phyloP scores from a whole-genome alignment of 2,113 vertebrate species.

The Ptilonorhynchus violaceus region DNA sequence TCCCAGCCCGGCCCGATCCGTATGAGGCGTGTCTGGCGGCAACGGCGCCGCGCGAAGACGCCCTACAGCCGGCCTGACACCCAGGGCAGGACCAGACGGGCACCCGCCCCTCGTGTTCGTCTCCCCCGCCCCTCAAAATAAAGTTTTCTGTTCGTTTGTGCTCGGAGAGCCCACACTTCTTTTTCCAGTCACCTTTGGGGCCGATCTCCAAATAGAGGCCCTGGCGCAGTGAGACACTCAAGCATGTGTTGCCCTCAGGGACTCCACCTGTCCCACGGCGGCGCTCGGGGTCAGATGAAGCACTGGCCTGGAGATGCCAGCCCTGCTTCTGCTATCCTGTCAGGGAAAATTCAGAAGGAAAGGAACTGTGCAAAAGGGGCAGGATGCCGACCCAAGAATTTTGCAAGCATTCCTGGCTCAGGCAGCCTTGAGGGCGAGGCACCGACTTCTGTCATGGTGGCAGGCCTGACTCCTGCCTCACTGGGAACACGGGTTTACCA shows the following conservation, averaged over 20 bases:
- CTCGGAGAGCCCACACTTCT: neutral
- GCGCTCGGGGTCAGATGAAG: neutral
- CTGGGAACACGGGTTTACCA: neutral
- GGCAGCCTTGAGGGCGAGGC: neutral
- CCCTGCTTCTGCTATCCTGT: neutral
- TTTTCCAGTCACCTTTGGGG: neutral
- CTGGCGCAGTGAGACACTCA: neutral
- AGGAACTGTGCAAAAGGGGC: neutral
- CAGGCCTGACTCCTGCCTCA: neutral
- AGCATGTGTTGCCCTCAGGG: no score
- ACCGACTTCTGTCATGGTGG: fast-evolving
- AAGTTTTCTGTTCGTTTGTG: neutral
- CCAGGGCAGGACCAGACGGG: neutral
- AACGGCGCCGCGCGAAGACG: no score
- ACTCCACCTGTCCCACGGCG: neutral
- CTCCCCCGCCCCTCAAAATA: neutral
- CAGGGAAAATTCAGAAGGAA: neutral
- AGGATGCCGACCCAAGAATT: neutral
- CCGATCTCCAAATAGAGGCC: neutral
- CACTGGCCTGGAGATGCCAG: neutral
- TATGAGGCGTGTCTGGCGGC: no score
- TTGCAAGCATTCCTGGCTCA: neutral
- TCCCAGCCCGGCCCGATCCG: no score
- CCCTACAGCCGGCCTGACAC: no score
- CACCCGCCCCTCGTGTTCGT: fast-evolving